Conservation (phyloP, 2,888 invertebrate species). For the Tipula vernalis region DNA sequence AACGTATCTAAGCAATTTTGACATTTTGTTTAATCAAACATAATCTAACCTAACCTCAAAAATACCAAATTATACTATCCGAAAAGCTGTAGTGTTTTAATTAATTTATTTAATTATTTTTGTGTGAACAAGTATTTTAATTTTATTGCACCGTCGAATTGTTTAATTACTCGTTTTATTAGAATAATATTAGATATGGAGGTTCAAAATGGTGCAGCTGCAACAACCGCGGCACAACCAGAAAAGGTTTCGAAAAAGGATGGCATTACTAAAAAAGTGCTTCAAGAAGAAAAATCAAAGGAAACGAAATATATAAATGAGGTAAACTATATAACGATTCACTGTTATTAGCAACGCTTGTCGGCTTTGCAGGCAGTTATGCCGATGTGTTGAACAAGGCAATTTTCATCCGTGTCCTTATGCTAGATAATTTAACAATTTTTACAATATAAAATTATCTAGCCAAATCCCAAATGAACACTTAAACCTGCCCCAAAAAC, state of each 20-base stretch:
- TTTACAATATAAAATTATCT: too few species aligned
- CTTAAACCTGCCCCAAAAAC: too few species aligned
- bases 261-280: conserved; percentile 23
- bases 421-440: too few species aligned
- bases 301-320: conserved; percentile 32
- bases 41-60: neutral
- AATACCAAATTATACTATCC: neutral
- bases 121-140: neutral
- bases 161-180: neutral
- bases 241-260: neutral
- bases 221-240: neutral
- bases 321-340: conserved; percentile 21
- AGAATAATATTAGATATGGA: neutral
- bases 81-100: neutral
- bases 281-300: conserved; percentile 36
- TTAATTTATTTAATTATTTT: neutral
- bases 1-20: neutral
- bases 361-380: neutral
- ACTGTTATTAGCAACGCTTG: neutral
- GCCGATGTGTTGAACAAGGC: too few species aligned
- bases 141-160: neutral
- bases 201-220: neutral
- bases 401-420: too few species aligned
- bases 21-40: conserved; percentile 4
- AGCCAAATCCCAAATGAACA: too few species aligned